Conservation (phyloP, 2,888 invertebrate genomes). For the Onthophagus sagittarius region DNA sequence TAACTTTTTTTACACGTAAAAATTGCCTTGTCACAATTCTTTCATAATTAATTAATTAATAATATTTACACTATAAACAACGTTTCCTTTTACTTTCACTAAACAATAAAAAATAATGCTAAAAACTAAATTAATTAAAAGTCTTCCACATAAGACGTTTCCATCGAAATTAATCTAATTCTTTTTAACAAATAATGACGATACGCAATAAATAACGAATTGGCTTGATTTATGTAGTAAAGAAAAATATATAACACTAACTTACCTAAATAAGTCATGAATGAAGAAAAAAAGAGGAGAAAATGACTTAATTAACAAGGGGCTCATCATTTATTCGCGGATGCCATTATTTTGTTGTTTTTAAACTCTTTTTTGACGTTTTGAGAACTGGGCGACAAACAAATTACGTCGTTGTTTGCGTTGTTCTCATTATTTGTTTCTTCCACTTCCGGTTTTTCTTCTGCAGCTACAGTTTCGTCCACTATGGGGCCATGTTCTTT, state of each 20-base stretch:
- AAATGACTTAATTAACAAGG: not conserved
- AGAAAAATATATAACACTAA: too few relatives aligned
- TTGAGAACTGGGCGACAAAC: conserved; percentile 48
- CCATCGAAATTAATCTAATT: not conserved
- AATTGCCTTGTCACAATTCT: not conserved
- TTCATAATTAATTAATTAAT: not conserved
- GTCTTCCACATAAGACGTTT: too few relatives aligned
- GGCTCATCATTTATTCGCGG: conserved; percentile 39
- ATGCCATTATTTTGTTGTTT: conserved; percentile 36
- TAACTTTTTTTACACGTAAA: not conserved
- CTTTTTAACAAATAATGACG: not conserved
- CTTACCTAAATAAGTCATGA: not conserved
- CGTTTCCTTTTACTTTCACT: not conserved
- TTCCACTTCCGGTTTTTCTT: conserved; percentile 37
- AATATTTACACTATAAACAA: not conserved
- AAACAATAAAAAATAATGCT: not conserved
- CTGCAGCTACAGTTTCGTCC: conserved; percentile 29
- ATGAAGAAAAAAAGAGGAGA: not conserved
- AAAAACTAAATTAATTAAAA: not conserved
- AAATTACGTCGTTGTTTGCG: conserved; percentile 44
- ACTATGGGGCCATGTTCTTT: conserved; percentile 62
- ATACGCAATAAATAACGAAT: conserved; percentile 3
- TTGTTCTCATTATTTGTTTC: conserved; percentile 37
- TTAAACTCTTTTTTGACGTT: conserved; percentile 39
- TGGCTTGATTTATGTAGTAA: not conserved